A percentile compares a stretch with the other conserved stretches of the same genome.
Evolutionary conservation across 2,888 invertebrate genomes (phyloP).

Genomic region (Cryptus viduatorius): DNA sequence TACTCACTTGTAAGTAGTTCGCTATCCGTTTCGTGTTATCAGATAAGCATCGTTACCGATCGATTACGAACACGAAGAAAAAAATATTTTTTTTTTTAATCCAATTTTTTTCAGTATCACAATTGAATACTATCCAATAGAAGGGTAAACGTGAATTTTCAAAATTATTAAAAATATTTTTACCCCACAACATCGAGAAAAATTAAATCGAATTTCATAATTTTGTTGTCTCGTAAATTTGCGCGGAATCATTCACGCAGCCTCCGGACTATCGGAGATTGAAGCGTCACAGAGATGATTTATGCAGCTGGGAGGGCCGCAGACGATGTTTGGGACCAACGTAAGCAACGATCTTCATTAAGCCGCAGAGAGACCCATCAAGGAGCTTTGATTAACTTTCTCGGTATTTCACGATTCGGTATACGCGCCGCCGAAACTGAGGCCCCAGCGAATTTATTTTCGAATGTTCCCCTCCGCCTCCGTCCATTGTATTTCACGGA

Average conservation of each 20-base stretch:
- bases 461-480: background rate
- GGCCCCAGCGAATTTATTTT: constrained; percentile 10
- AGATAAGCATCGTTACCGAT: background rate
- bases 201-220: background rate
- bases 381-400: constrained; percentile 11
- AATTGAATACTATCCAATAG: background rate
- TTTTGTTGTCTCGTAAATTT: background rate
- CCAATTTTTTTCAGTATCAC: no score
- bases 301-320: background rate
- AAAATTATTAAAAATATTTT: no score
- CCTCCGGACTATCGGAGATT: background rate
- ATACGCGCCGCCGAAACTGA: background rate
- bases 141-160: no score
- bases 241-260: background rate
- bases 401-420: background rate
- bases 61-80: background rate
- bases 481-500: constrained; percentile 2
- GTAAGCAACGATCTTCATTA: background rate
- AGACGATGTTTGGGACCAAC: background rate
- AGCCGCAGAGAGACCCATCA: background rate
- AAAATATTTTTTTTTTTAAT: background rate
- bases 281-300: background rate
- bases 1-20: background rate
- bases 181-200: no score
- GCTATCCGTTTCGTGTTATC: background rate